Evolutionary conservation across 2,113 vertebrate species (phyloP).

Genomic region (Vicugna pacos): DNA sequence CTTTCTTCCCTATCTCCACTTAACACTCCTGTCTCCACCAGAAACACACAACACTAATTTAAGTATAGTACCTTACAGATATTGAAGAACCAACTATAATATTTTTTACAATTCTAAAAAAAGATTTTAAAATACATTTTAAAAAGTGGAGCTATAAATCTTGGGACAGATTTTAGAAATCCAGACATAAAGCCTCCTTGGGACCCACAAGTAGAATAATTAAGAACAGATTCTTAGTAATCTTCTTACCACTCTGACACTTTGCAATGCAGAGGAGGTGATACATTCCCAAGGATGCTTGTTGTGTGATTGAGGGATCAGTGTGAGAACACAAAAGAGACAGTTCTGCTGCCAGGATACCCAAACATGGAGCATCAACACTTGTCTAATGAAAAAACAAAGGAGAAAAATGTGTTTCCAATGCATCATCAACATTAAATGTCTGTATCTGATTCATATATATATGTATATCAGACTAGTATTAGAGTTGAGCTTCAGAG

Average conservation of each 20-base stretch:
- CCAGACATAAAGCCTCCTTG: neutral
- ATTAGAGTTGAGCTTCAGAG: neutral
- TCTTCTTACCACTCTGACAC: constrained; percentile 61
- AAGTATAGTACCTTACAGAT: neutral
- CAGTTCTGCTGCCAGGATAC: constrained; percentile 74
- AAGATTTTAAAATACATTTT: neutral
- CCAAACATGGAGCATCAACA: constrained; percentile 69
- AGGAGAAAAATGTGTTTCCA: neutral
- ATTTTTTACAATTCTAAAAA: neutral
- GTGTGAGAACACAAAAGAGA: constrained; percentile 57
- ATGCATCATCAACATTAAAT: neutral
- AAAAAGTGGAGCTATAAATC: neutral
- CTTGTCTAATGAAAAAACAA: constrained; percentile 55
- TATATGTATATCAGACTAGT: neutral
- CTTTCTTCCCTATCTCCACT: neutral
- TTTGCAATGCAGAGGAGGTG: constrained; percentile 68
- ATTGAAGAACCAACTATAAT: neutral
- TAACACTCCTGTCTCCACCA: neutral
- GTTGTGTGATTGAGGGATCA: neutral
- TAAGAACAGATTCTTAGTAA: neutral
- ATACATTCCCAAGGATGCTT: constrained; percentile 56
- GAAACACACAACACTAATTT: neutral
- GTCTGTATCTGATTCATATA: neutral
- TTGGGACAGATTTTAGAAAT: neutral
- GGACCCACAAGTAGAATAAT: neutral